Evolutionary conservation across 2,797 vertebrate genomes (phyloP).

Genomic region (Bovichtus diacanthus): DNA sequence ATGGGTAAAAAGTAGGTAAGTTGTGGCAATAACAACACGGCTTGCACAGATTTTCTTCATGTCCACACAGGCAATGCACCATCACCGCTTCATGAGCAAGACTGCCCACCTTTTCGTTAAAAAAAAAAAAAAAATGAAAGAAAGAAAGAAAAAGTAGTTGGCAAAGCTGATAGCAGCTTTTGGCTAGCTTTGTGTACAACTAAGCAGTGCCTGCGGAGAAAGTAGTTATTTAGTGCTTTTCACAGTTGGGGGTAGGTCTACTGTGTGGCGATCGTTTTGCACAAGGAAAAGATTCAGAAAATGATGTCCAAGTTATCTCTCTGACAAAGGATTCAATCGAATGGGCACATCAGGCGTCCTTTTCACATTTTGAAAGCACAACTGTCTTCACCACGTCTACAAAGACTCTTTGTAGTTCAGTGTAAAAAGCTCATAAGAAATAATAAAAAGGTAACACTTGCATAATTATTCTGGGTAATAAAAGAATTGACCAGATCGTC

Average conservation of each 20-base stretch:
- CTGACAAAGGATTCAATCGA: constrained; percentile 67
- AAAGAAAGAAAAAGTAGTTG: constrained; percentile 54
- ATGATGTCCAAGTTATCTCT: constrained; percentile 54
- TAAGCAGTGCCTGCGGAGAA: constrained; percentile 71
- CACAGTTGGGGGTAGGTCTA: constrained; percentile 79
- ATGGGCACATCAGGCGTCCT: constrained; percentile 75
- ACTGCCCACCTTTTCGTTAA: constrained; percentile 40
- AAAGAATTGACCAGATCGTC: constrained; percentile 68
- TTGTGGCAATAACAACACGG: constrained; percentile 54
- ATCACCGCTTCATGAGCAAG: constrained; percentile 51
- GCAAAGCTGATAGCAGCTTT: constrained; percentile 72
- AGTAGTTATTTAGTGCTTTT: constrained; percentile 78
- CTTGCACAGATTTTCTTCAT: constrained; percentile 67
- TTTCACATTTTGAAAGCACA: constrained; percentile 81
- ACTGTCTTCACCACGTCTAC: constrained; percentile 68
- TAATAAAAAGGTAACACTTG: constrained; percentile 82
- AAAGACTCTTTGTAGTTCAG: constrained; percentile 79
- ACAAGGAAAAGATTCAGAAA: constrained; percentile 63
- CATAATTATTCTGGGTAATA: constrained; percentile 81
- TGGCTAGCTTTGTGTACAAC: constrained; percentile 69
- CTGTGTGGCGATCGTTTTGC: constrained; percentile 69
- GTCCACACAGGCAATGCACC: constrained; percentile 57
- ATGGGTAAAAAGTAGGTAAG: constrained; percentile 48
- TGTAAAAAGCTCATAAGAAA: constrained; percentile 83
- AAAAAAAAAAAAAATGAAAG: constrained; percentile 35